phyloP scores from a whole-genome alignment of 2,113 vertebrate genomes.

The Bubo bubo region DNA sequence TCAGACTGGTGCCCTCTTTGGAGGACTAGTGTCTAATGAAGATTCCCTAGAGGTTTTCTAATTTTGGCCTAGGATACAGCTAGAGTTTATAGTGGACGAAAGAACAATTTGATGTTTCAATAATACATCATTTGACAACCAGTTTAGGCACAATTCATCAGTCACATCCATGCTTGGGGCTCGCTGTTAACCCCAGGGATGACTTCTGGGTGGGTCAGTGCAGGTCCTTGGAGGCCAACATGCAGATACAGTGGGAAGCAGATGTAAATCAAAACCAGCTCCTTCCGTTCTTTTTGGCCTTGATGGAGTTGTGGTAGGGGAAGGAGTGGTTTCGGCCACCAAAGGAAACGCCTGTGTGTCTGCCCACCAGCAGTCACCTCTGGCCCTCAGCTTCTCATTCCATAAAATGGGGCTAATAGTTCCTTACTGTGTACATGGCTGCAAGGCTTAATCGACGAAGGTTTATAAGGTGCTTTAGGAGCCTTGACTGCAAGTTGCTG shows the following conservation, averaged over 20 bases:
- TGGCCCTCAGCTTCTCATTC: background rate
- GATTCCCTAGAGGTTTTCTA: background rate
- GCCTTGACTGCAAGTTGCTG: slow-evolving; percentile 27
- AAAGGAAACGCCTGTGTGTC: fast-evolving
- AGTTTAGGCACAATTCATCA: background rate
- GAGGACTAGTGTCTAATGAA: background rate
- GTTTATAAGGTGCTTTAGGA: slow-evolving; percentile 59
- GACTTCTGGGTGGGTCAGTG: background rate
- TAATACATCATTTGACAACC: background rate
- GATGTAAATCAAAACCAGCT: background rate
- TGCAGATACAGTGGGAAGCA: background rate
- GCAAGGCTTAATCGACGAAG: background rate
- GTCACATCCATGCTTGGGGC: background rate
- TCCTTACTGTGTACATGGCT: background rate
- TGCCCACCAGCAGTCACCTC: background rate
- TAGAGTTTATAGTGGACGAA: background rate
- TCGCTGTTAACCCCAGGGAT: background rate
- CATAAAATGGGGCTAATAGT: background rate
- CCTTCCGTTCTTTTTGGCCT: background rate
- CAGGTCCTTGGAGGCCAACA: background rate
- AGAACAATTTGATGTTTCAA: background rate
- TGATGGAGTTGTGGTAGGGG: fast-evolving
- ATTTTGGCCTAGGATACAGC: background rate
- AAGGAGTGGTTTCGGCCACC: background rate
- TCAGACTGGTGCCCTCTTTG: background rate